phyloP scores from a whole-genome alignment of 2,113 vertebrate genomes.

The Nanorana parkeri region DNA sequence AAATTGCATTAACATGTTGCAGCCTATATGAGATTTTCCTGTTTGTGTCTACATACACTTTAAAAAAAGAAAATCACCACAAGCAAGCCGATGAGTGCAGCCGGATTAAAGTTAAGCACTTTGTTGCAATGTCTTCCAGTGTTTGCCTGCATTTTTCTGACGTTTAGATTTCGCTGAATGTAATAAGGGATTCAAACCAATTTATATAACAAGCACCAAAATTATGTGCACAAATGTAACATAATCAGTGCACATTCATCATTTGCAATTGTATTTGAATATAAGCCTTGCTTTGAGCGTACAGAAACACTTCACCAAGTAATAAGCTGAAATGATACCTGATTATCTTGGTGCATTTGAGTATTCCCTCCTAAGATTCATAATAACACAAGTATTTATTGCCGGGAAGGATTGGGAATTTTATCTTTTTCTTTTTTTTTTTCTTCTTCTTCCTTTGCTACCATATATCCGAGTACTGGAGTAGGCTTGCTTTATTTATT shows the following conservation, averaged over 20 bases:
- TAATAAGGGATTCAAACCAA: no score
- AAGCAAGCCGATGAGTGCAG: no score
- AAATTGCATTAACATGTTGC: no score
- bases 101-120: no score
- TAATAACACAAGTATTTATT: conserved; percentile 28
- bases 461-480: neutral
- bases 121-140: no score
- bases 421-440: neutral
- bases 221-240: no score
- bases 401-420: neutral
- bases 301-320: neutral
- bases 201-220: no score
- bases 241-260: no score
- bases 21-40: no score
- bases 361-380: neutral
- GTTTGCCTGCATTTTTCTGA: neutral
- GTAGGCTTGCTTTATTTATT: neutral
- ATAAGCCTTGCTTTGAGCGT: neutral
- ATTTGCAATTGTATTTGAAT: no score
- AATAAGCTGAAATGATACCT: neutral
- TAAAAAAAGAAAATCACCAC: no score
- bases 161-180: neutral
- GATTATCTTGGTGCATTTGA: neutral
- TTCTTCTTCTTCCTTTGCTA: neutral
- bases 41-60: no score